Base-by-base conservation (phyloP, 2,888 invertebrate species). In the Meganola albula region DNA sequence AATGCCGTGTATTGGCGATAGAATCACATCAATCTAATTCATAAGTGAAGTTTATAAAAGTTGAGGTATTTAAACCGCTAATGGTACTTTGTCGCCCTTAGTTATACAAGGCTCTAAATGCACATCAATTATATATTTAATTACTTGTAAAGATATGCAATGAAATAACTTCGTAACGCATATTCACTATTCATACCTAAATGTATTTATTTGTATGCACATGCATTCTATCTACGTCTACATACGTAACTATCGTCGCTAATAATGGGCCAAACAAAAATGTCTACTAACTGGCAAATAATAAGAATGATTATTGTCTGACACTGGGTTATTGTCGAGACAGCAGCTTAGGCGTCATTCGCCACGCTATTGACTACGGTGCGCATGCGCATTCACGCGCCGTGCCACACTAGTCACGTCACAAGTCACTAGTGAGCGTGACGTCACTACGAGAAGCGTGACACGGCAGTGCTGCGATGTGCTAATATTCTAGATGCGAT, bases 291-390 rank as follows among this genome's bases (percentile, higher is more conserved):
- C 31, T 58, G 61, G 82, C 82, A 83, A 83, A 82, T 64, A 42
- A 82, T 70, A 77, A 63, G 57, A 79, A 80, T 74, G 51, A 79
- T 85, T 85, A 85, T 85, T 85, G 85, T 85, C 85, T 82, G 80
- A 84, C 85, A 85, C 84, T 83, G 80, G 83, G 80, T 85, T 85
- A 85, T 85, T 85, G 85, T 85, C 85, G 64, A 84, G 84, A 85
- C 85, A 85, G 85, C 85, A 85, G 85, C 73, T 79, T 44, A 45
- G 77, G 74, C 74, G 63, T 48, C 48, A 37, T 34, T 40, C 67
- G 75, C 76, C 77, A 50, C 63, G 63, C 71, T 74, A 76, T 75
- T 68, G 74, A 72, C 76, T 76, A 76, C 57, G 67, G 63, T 59
- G 47, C 43, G 48, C 37, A 45, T 53, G n/a, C 41, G 10, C 43